Evolutionary conservation across 2,797 vertebrate genomes (phyloP).

Genomic region (Enteromius trimaculatus): DNA sequence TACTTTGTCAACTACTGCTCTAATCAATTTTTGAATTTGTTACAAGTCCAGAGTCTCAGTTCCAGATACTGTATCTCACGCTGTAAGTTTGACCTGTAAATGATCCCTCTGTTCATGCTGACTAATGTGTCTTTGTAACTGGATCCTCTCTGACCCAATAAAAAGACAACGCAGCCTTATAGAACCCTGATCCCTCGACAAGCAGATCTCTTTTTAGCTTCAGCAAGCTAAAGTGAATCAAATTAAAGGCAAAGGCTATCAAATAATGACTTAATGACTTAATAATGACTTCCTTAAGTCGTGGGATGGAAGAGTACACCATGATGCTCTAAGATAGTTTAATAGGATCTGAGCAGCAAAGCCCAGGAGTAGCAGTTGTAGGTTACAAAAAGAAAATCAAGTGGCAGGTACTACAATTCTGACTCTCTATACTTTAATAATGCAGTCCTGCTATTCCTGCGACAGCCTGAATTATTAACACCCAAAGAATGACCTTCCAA

Average conservation of each 20-base stretch:
- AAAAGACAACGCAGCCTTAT: background rate
- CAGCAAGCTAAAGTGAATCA: slow-evolving; percentile 34
- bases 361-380: slow-evolving; percentile 33
- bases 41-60: background rate
- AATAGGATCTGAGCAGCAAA: slow-evolving; percentile 47
- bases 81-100: slow-evolving; percentile 19
- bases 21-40: background rate
- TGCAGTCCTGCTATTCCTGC: slow-evolving; percentile 36
- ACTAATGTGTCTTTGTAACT: slow-evolving; percentile 20
- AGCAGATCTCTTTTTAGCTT: slow-evolving; percentile 1
- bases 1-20: background rate
- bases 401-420: slow-evolving; percentile 40
- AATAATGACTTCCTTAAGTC: slow-evolving; percentile 51
- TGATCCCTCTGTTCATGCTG: slow-evolving; percentile 15
- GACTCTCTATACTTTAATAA: slow-evolving; percentile 53
- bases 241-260: slow-evolving; percentile 52
- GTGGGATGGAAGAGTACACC: slow-evolving; percentile 42
- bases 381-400: slow-evolving; percentile 52
- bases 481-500: slow-evolving; percentile 32
- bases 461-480: slow-evolving; percentile 48
- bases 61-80: background rate
- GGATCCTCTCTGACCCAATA: background rate
- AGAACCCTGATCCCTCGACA: background rate
- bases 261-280: slow-evolving; percentile 54
- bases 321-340: slow-evolving; percentile 46